Percentiles rank a stretch among this genome's conserved stretches.
Conservation (phyloP, 2,888 invertebrate species). For the Pelosia muscerda region DNA sequence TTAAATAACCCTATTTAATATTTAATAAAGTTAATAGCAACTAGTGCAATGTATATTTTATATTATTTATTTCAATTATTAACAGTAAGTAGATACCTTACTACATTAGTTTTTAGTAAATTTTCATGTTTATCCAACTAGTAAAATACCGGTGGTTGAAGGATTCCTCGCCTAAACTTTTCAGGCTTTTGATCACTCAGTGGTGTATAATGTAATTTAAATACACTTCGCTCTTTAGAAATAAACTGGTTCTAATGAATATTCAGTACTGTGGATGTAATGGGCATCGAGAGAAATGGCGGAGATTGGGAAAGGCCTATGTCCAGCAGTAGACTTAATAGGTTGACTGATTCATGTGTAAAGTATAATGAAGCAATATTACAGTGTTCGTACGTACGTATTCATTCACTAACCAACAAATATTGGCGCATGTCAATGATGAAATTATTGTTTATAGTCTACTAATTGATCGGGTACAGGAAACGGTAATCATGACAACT, state of each 20-base stretch:
- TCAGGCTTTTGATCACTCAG: slow-evolving; percentile 33
- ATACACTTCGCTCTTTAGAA: slow-evolving; percentile 12
- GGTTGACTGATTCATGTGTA: too few species aligned
- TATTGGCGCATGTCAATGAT: not conserved
- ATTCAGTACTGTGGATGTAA: not conserved
- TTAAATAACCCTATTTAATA: too few species aligned
- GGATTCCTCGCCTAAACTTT: slow-evolving; percentile 13
- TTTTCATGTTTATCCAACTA: slow-evolving; percentile 15
- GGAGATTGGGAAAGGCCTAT: too few species aligned
- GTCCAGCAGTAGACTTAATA: too few species aligned
- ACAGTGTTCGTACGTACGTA: not conserved
- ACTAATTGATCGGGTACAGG: not conserved
- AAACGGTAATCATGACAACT: not conserved
- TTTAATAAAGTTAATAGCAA: too few species aligned
- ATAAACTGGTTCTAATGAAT: slow-evolving; percentile 9
- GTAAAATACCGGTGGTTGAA: slow-evolving; percentile 2
- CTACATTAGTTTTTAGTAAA: slow-evolving; percentile 5
- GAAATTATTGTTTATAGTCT: not conserved
- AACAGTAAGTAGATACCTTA: not conserved
- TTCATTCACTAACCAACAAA: not conserved
- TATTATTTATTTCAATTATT: not conserved
- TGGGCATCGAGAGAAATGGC: too few species aligned
- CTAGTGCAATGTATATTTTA: not conserved
- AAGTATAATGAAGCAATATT: not conserved
- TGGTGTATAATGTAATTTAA: slow-evolving; percentile 30